These are phyloP conservation scores for Cephalotes varians DNA, from an alignment of 2,888 invertebrate genomes.

Conservation along the genomic window DNA sequence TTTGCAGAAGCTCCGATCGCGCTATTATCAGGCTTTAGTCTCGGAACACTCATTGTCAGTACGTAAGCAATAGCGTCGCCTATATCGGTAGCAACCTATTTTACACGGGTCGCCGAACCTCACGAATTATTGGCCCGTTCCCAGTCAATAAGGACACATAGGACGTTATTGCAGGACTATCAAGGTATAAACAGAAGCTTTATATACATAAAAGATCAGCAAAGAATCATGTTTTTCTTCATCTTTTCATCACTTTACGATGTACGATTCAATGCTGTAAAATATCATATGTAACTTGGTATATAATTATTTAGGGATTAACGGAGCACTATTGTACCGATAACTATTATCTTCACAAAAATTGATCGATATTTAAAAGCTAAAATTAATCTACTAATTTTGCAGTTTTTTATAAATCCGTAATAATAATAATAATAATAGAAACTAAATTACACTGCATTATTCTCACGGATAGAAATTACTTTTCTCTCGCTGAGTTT, in stretches of 20 bases:
- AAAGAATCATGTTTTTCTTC: neutral
- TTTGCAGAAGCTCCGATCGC: slow-evolving; percentile 31
- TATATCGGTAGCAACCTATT: slow-evolving; percentile 49
- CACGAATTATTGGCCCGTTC: slow-evolving; percentile 59
- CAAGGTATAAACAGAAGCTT: slow-evolving; percentile 41
- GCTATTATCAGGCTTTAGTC: slow-evolving; percentile 37
- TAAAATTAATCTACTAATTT: neutral
- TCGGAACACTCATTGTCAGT: slow-evolving; percentile 36
- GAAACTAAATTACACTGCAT: neutral
- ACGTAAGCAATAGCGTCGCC: slow-evolving; percentile 36
- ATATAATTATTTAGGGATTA: slow-evolving; percentile 26
- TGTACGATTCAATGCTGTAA: neutral
- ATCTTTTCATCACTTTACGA: neutral
- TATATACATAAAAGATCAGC: neutral
- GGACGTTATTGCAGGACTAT: slow-evolving; percentile 54
- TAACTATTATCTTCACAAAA: slow-evolving; percentile 22
- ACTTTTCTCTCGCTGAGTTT: neutral
- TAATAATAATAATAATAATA: slow-evolving; percentile 19
- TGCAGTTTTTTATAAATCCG: neutral
- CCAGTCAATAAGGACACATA: slow-evolving; percentile 52
- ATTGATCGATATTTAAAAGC: slow-evolving; percentile 22
- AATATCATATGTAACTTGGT: neutral
- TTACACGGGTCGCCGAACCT: slow-evolving; percentile 60
- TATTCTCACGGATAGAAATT: slow-evolving; percentile 16
- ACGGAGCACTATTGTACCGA: slow-evolving; percentile 6